A percentile compares a stretch with the other conserved stretches of the same genome.
Evolutionary conservation across 2,113 vertebrate genomes (phyloP).

Genomic region (Serilophus lunatus): DNA sequence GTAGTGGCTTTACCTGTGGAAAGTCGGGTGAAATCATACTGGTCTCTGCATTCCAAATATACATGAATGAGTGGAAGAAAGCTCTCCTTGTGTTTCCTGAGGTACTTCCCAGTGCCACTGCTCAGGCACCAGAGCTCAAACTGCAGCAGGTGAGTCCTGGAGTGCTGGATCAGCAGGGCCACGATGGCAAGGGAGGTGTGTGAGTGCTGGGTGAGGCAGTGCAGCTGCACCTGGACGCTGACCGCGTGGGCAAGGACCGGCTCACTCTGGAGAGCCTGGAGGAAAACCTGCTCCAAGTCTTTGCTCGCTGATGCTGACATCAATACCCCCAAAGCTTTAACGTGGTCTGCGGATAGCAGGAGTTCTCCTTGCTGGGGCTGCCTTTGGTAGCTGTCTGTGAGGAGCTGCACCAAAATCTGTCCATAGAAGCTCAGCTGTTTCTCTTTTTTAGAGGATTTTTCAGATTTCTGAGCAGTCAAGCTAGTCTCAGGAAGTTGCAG

Average conservation of each 20-base stretch:
- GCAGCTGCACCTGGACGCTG: slow-evolving; percentile 70
- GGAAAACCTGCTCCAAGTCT: slow-evolving; percentile 77
- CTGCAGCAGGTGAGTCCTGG: slow-evolving; percentile 79
- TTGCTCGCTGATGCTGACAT: slow-evolving; percentile 74
- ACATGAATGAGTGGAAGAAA: slow-evolving; percentile 76
- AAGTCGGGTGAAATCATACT: slow-evolving; percentile 36
- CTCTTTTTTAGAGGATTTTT: background rate
- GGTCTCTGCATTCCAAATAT: slow-evolving; percentile 73
- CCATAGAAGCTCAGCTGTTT: slow-evolving; percentile 79
- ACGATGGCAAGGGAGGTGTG: slow-evolving; percentile 58
- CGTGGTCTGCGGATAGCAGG: slow-evolving; percentile 73
- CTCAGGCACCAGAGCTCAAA: slow-evolving; percentile 89
- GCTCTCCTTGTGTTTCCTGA: slow-evolving; percentile 56
- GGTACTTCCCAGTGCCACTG: slow-evolving; percentile 9
- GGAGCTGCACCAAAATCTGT: slow-evolving; percentile 75
- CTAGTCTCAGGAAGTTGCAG: slow-evolving; percentile 77
- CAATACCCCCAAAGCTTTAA: slow-evolving; percentile 77
- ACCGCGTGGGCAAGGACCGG: slow-evolving; percentile 72
- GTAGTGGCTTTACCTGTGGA: slow-evolving; percentile 58
- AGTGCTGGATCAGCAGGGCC: slow-evolving; percentile 75
- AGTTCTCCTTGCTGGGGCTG: slow-evolving; percentile 32
- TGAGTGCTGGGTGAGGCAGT: slow-evolving; percentile 74
- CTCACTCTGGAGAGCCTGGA: slow-evolving; percentile 72
- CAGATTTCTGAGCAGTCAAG: slow-evolving; percentile 55
- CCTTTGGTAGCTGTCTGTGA: slow-evolving; percentile 66